Evolutionary conservation across 1,140 invertebrate species (phyloP).

Genomic region (Micrasema longulum): DNA sequence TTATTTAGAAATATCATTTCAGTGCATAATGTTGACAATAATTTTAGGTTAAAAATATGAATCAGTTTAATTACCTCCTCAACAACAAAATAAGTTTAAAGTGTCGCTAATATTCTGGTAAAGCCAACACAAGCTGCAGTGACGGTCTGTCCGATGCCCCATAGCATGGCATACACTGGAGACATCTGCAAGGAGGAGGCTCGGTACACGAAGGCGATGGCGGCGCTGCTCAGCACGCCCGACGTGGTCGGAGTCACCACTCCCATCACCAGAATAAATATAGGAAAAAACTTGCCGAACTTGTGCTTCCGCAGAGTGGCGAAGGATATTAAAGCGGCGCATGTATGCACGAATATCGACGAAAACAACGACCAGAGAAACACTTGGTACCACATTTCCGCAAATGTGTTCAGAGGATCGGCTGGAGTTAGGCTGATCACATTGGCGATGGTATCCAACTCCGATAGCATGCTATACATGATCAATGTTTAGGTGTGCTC

Average conservation of each 20-base stretch:
- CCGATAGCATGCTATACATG: constrained; percentile 72
- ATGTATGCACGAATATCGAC: constrained; percentile 90
- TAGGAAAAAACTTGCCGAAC: constrained; percentile 92
- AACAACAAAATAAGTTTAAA: constrained; percentile 72
- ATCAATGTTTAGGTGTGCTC: constrained; percentile 37
- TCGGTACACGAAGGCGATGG: constrained; percentile 93
- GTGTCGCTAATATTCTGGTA: constrained; percentile 91
- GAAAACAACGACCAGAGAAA: constrained; percentile 95
- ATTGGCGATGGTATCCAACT: constrained; percentile 74
- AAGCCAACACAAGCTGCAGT: constrained; percentile 89
- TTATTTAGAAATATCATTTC: too few relatives aligned
- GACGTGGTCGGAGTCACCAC: constrained; percentile 86
- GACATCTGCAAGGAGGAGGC: constrained; percentile 90
- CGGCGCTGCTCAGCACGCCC: constrained; percentile 90
- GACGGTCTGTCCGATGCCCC: constrained; percentile 94
- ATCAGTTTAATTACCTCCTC: constrained; percentile 36
- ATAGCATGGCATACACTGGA: constrained; percentile 90
- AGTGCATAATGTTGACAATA: too few relatives aligned
- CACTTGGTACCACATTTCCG: constrained; percentile 96
- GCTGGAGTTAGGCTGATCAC: constrained; percentile 72
- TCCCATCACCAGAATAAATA: constrained; percentile 89
- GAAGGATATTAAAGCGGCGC: constrained; percentile 91
- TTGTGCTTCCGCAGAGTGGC: constrained; percentile 91
- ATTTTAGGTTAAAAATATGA: too few relatives aligned
- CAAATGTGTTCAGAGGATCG: constrained; percentile 74